Conservation (phyloP, 2,888 invertebrate genomes). For the Raillietiella orientalis region DNA sequence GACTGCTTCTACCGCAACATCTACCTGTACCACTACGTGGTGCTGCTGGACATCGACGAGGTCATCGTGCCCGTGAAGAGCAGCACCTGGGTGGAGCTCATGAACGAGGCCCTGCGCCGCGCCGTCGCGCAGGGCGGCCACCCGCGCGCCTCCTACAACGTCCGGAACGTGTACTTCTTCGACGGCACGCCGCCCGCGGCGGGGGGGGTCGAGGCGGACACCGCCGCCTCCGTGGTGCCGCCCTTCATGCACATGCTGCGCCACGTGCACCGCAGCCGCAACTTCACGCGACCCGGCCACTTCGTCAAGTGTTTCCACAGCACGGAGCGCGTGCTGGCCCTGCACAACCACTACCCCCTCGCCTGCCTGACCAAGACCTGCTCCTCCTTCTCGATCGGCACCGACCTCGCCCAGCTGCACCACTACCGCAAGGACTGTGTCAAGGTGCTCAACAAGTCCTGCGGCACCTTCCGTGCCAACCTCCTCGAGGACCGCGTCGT, state of each 20-base stretch:
- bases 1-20: conserved; percentile 79
- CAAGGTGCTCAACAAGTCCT: conserved; percentile 45
- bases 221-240: conserved; percentile 37
- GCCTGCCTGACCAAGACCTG: conserved; percentile 45
- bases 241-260: conserved; percentile 69
- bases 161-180: conserved; percentile 67
- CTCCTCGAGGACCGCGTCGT: conserved; percentile 52
- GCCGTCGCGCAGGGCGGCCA: conserved; percentile 27
- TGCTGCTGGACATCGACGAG: conserved; percentile 75
- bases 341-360: conserved; percentile 74
- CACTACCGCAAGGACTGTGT: conserved; percentile 84
- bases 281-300: conserved; percentile 70
- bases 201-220: conserved; percentile 8
- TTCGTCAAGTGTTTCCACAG: conserved; percentile 83
- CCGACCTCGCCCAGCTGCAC: conserved; percentile 51
- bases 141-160: conserved; percentile 45
- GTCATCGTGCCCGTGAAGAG: conserved; percentile 59
- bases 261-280: conserved; percentile 58
- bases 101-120: conserved; percentile 19
- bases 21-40: conserved; percentile 59
- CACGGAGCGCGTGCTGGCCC: conserved; percentile 50
- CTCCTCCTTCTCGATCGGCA: conserved; percentile 50
- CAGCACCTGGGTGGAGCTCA: conserved; percentile 35
- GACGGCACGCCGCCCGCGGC: conserved; percentile 49
- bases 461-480: conserved; percentile 44